These are phyloP conservation scores for Euschistus heros DNA, from an alignment of 1,140 invertebrate species.

Conservation along the genomic window DNA sequence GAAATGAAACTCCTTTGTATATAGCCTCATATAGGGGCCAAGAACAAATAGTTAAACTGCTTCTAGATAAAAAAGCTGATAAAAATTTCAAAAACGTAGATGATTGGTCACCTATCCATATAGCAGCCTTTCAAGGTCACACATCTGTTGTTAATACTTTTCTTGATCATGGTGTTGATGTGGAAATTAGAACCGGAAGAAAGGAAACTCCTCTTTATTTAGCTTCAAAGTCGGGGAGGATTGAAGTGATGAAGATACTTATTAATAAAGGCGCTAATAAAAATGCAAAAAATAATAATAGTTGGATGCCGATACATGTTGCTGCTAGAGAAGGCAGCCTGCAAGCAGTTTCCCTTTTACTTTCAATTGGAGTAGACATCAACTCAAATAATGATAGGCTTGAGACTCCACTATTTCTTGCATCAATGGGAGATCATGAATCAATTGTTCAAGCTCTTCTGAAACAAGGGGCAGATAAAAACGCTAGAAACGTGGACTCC, in stretches of 20 bases:
- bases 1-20: no score
- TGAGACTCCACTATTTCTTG: not conserved
- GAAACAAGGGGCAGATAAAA: not conserved
- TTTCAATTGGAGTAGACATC: not conserved
- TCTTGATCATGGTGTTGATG: not conserved
- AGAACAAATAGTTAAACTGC: no score
- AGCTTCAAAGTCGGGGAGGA: not conserved
- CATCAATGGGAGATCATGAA: not conserved
- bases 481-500: not conserved
- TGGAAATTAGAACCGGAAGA: no score
- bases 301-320: not conserved
- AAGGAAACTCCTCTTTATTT: not conserved
- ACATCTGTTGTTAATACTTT: not conserved
- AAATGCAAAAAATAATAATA: not conserved
- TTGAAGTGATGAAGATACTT: not conserved
- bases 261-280: not conserved
- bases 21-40: no score
- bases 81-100: no score
- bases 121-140: not conserved
- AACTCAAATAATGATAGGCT: not conserved
- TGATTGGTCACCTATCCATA: not conserved
- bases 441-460: not conserved
- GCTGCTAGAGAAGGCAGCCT: not conserved
- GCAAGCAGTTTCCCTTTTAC: not conserved
- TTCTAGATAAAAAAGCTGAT: no score